Conservation (phyloP, 1,140 invertebrate genomes). For the Drosophila ananassae region DNA sequence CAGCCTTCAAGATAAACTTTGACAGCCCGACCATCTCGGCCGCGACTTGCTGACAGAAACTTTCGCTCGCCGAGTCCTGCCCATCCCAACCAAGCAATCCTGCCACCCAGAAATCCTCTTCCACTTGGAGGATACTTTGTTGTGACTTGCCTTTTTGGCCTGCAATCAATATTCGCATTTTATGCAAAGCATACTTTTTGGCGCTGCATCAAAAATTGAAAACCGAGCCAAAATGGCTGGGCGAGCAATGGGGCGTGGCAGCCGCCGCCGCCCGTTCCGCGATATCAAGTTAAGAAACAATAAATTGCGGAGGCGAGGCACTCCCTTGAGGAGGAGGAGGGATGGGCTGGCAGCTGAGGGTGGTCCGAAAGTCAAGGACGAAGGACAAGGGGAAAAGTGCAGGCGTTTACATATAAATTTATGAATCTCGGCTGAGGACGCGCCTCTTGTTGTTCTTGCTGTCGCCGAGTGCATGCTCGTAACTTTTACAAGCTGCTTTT, state of each 20-base stretch:
- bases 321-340: background rate
- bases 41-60: slow-evolving; percentile 20
- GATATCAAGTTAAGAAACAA: slow-evolving; percentile 75
- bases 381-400: slow-evolving; percentile 28
- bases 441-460: slow-evolving; percentile 30
- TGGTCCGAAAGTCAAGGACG: slow-evolving; percentile 46
- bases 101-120: background rate
- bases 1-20: slow-evolving; percentile 26
- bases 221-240: slow-evolving; percentile 11
- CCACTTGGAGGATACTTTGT: slow-evolving; percentile 20
- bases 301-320: slow-evolving; percentile 59
- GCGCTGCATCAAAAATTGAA: slow-evolving; percentile 70
- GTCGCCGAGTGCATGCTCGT: slow-evolving; percentile 60
- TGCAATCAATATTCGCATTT: slow-evolving; percentile 68
- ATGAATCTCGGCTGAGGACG: slow-evolving; percentile 58
- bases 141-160: slow-evolving; percentile 49
- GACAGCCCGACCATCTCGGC: slow-evolving; percentile 23
- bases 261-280: slow-evolving; percentile 36
- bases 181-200: slow-evolving; percentile 71
- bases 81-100: background rate
- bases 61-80: slow-evolving; percentile 1
- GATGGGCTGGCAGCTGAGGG: background rate
- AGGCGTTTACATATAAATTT: slow-evolving; percentile 74
- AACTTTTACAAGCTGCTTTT: slow-evolving; percentile 62
- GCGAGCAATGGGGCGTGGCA: slow-evolving; percentile 56